phyloP scores from a whole-genome alignment of 92 coral and sea anemone species.

The Epizoanthus ramosus region DNA sequence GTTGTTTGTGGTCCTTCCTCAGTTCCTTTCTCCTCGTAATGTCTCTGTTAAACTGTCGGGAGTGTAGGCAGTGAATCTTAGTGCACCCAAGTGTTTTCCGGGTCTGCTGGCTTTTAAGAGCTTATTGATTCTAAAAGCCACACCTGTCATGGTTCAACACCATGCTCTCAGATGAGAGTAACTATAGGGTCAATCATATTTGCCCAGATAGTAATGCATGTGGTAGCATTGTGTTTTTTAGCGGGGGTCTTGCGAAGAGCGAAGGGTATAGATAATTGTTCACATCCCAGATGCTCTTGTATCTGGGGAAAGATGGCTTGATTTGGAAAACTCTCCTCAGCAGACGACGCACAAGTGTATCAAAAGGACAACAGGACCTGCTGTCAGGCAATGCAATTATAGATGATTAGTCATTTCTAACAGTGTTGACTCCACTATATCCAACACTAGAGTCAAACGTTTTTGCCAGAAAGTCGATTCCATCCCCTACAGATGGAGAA shows the following conservation, averaged over 20 bases:
- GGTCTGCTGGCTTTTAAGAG: constrained; percentile 51
- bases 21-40: not conserved
- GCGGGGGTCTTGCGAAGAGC: constrained; percentile 46
- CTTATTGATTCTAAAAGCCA: constrained; percentile 46
- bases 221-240: constrained; percentile 61
- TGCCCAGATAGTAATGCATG: too few relatives aligned
- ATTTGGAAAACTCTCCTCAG: not conserved
- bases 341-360: too few relatives aligned
- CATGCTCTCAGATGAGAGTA: too few relatives aligned
- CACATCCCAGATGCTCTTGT: constrained; percentile 25
- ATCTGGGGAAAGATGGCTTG: too few relatives aligned
- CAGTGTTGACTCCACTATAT: constrained; percentile 55
- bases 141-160: constrained; percentile 1
- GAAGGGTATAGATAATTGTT: constrained; percentile 45
- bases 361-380: too few relatives aligned
- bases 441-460: constrained; percentile 31
- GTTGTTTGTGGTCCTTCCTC: too few relatives aligned
- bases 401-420: too few relatives aligned
- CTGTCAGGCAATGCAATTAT: too few relatives aligned
- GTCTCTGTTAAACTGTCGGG: constrained; percentile 22
- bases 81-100: constrained; percentile 38
- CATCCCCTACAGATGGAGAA: constrained; percentile 49
- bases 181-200: too few relatives aligned
- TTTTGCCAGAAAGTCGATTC: constrained; percentile 46
- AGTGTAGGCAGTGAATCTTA: not conserved